Conservation (phyloP, 2,888 invertebrate genomes). For the Crepidodera aurea region DNA sequence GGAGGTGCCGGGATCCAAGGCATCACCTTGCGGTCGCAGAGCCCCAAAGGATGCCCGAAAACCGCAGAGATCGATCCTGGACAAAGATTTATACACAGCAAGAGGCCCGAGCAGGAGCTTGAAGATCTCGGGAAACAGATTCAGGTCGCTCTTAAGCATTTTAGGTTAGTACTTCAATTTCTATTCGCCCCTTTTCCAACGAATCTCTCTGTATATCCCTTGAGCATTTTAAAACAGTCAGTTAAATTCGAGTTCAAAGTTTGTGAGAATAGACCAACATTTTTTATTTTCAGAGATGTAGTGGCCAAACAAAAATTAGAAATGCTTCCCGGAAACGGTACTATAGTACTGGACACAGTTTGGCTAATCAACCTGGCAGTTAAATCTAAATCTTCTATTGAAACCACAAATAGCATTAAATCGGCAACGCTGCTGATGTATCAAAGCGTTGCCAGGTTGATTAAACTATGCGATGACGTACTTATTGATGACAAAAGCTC, state of each 20-base stretch:
- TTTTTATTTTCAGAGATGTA: slow-evolving; percentile 73
- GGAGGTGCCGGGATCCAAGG: slow-evolving; percentile 36
- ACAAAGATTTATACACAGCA: slow-evolving; percentile 41
- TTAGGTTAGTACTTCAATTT: slow-evolving; percentile 62
- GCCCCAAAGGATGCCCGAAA: slow-evolving; percentile 59
- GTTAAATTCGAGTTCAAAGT: too few species aligned
- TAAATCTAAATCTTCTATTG: slow-evolving; percentile 58
- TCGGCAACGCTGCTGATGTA: slow-evolving; percentile 88
- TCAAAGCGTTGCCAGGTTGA: slow-evolving; percentile 83
- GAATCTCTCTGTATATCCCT: too few species aligned
- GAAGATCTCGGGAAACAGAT: slow-evolving; percentile 64
- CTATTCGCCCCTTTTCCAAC: too few species aligned
- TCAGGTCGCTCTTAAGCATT: slow-evolving; percentile 82
- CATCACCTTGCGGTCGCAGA: slow-evolving; percentile 54
- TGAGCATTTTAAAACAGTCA: too few species aligned
- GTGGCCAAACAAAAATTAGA: slow-evolving; percentile 91
- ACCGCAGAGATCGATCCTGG: slow-evolving; percentile 51
- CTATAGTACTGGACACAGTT: slow-evolving; percentile 91
- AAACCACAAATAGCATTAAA: slow-evolving; percentile 71
- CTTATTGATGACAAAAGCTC: slow-evolving; percentile 77
- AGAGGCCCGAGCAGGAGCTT: slow-evolving; percentile 55
- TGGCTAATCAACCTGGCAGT: slow-evolving; percentile 78
- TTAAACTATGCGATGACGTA: slow-evolving; percentile 90
- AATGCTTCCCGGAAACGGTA: slow-evolving; percentile 93
- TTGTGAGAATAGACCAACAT: too few species aligned